These are phyloP conservation scores for Porites australiensis DNA, from an alignment of 64 coral and sea anemone genomes.

Conservation along the genomic window DNA sequence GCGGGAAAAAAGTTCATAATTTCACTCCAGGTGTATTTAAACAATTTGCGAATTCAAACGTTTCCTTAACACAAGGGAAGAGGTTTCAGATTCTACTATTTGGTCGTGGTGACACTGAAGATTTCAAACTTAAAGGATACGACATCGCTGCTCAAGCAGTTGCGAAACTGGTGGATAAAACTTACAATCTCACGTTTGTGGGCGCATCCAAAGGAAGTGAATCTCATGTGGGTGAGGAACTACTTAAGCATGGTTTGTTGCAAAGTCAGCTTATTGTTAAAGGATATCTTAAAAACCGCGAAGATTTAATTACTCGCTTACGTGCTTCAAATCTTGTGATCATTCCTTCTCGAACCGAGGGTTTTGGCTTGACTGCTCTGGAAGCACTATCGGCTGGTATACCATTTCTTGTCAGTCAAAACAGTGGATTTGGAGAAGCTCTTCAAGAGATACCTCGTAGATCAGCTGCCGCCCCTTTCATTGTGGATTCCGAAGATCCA, in stretches of 20 bases:
- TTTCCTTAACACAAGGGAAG: too few relatives aligned
- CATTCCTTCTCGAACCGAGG: background rate
- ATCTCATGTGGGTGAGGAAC: background rate
- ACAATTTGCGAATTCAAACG: background rate
- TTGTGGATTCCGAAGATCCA: too few relatives aligned
- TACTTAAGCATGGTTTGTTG: background rate
- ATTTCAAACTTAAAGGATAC: conserved; percentile 3
- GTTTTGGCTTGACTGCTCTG: background rate
- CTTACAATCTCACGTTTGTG: background rate
- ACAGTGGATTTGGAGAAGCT: conserved; percentile 20
- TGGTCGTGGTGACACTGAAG: background rate
- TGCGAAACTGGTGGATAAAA: background rate
- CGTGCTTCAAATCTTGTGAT: background rate
- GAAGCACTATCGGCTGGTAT: background rate
- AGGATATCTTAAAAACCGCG: background rate
- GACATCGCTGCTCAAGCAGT: conserved; percentile 15
- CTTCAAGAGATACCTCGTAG: background rate
- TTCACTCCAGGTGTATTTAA: background rate
- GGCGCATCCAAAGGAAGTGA: background rate
- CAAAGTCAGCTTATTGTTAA: background rate
- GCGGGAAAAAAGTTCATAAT: background rate
- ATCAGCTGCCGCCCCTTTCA: background rate
- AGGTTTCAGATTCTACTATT: background rate
- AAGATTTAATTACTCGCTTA: background rate
- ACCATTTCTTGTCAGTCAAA: conserved; percentile 8